Evolutionary conservation across 64 coral and sea anemone species (phyloP), one percentile per base, ranked within the genome.

Genomic region (Anthopleura sola): DNA sequence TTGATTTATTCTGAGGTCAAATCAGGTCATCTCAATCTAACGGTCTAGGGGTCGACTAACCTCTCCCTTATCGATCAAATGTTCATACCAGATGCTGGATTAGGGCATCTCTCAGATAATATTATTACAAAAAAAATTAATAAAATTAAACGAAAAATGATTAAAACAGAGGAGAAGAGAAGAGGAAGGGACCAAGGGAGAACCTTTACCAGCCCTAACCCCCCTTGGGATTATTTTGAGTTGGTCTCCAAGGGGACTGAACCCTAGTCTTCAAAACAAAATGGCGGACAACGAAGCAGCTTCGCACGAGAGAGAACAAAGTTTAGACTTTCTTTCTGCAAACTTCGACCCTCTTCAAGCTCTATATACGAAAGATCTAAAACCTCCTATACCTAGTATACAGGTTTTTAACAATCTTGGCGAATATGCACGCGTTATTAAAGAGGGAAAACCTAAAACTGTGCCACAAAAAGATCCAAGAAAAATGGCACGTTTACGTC

Each of bases 311-410:
- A 83, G 31, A 83, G 53, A 84, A 23, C 68, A 87, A 26, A 82
- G 81, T 84, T 91, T 98, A 50, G 60, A 98, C 68, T 98, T 98
- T 85, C 80, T 87, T 26, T 92, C 89, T n/a, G 28, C 86, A 81
- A 87, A 84, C 23, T 98, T 98, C 77, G 89, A 98, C 47, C 68
- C 96, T 18, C 91, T 92, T 28, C 83, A 75, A 87, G 96, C 96
- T 36, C 87, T 99, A 68, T 99, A 99, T 39, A 37, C 40, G 18
- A 68, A 62, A 46, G 44, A 81, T 44, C 87, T 99, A 8, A 90
- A 92, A 21, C 92, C 96, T 40, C 96, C 92, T 53, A 69, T 99
- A 48, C 90, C 86, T 36, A 99, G 94, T 75, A 94, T 94, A 81
- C 84, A 90, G 20, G 64, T 94, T 76, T 94, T 94, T 21, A 99